Evolutionary conservation across 23 tunicate species (phyloP), one percentile per base, ranked within the genome.

Genomic region (Styela clava): DNA sequence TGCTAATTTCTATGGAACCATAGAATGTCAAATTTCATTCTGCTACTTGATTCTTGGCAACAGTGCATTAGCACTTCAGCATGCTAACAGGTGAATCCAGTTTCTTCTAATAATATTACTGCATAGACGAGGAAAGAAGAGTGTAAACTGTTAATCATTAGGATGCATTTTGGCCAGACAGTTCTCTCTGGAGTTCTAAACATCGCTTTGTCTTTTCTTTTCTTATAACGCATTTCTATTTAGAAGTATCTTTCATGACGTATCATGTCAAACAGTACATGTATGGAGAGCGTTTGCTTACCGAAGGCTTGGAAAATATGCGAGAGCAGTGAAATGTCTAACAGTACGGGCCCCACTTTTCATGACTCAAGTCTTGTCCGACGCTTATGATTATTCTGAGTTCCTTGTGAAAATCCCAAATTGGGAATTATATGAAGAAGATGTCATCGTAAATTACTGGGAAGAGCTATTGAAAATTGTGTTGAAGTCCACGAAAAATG

Each of bases 241-340:
- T 1, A 76, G 81, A 1, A 33, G 81, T 29, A 76, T 76, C 12
- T 22, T 22, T 44, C 64, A 52, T 44, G 81, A 76, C 19, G 31
- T 31, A 20, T 20, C 81, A 24, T 76, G 27, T 36, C 81, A 76
- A 21, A 28, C 27, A 21, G 52, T 76, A 44, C 81, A 76, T 21
- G n/a, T 76, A 16, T 76, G 81, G 81, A 36, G 81, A 76, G 64
- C 81, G 0, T 76, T 76, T 31, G 81, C 81, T 7, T 76, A 33
- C 31, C 21, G 81, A 52, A 27, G 81, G 44, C 64, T 76, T 27
- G 81, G 64, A 76, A 33, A 76, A 33, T 76, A 76, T 29, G 81
- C 81, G 16, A 52, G 65, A 29, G 64, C 81, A 9, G 81, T 76
- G 52, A 76, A 76, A 27, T 35, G 68, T 36, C 31, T 76, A 16